A percentile compares a stretch with the other conserved stretches of the same genome.
phyloP scores from a whole-genome alignment of 2,113 vertebrate species.

The Nycticryphes semicollaris region DNA sequence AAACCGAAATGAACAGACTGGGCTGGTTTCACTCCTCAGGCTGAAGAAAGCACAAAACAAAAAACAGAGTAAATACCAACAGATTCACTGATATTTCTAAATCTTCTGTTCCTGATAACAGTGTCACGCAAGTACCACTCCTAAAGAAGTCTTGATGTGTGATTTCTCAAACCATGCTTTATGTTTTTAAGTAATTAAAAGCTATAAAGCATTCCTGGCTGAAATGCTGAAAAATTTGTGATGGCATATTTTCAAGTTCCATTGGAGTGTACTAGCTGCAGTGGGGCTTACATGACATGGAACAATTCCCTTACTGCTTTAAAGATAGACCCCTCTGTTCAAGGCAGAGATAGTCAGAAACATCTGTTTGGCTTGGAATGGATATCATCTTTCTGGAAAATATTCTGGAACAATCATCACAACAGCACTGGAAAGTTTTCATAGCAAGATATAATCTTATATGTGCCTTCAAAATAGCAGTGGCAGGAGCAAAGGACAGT shows the following conservation, averaged over 20 bases:
- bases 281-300: neutral
- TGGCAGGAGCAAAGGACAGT: neutral
- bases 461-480: neutral
- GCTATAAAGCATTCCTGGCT: neutral
- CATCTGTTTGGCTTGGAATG: neutral
- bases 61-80: neutral
- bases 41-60: neutral
- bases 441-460: neutral
- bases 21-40: neutral
- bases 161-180: neutral
- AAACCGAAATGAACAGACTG: neutral
- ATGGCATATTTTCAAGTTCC: neutral
- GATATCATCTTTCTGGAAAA: neutral
- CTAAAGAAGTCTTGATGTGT: neutral
- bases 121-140: neutral
- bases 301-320: neutral
- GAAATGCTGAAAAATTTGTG: neutral
- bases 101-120: neutral
- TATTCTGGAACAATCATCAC: neutral
- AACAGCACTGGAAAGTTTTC: neutral
- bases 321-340: neutral
- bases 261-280: neutral
- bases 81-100: neutral
- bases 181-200: neutral
- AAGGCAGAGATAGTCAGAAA: neutral